Evolutionary conservation across 2,113 vertebrate genomes (phyloP), one percentile per base, ranked within the genome.

Genomic region (Trichomycterus rosablanca): DNA sequence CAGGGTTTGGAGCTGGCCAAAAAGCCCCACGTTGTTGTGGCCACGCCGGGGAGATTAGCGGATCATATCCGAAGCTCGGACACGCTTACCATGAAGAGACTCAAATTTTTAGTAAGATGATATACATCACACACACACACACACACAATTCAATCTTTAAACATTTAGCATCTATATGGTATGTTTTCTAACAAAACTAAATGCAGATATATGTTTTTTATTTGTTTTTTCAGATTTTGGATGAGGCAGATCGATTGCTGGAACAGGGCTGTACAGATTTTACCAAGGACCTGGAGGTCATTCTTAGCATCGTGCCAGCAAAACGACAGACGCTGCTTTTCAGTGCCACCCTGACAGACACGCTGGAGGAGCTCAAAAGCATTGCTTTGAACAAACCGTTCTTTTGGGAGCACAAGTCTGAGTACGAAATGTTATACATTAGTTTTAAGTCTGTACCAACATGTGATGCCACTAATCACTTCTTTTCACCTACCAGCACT

Each of bases 241-340:
- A 98, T 0, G 96, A 98, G 67, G 95, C 95, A 0, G 95, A 98
- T 76, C 80, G 95, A 1, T 71, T 98, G 50, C 20, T 98, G 72
- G 96, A 98, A 53, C 92, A 97, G 59, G 96, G 93, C 43, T 93
- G 87, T 3, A 89, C 93, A 0, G 95, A 97, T 59, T 98, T 98
- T 83, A 92, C 87, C 0, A 72, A 84, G 0, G 96, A 98, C 80
- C 83, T 98, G 82, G 92, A 98, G 66, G 79, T 86, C 56, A 93
- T 98, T 40, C 71, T 98, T 73, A 80, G 64, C 0, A 78, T 78
- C 0, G 52, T 96, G 2, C 96, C 94, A 0, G 71, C 82, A 0
- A 82, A 70, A 30, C 79, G 96, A 0, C 96, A 98, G 66, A 98
- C 95, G 0, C 65, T 98, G 67, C 87, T 98, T 1, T 97, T 98